Evolutionary conservation across 2,888 invertebrate genomes (phyloP), one percentile per base, ranked within the genome.

Genomic region (Cephus rjabovi): DNA sequence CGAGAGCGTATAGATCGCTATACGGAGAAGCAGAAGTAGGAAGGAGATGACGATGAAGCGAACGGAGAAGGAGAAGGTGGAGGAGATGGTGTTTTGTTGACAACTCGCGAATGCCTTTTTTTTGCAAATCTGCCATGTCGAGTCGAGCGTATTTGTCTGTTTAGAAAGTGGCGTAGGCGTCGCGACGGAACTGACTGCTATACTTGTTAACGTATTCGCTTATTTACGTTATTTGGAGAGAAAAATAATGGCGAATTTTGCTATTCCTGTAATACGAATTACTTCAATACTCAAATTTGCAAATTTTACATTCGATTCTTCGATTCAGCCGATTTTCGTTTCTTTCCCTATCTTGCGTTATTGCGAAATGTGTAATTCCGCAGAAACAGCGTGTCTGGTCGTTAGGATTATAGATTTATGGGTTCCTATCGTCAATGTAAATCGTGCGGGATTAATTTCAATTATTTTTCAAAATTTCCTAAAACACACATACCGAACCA

Each of bases 1-100:
- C 12, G 40, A 56, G 40, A 56, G 40, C 23, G 40, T 56, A 9
- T 56, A 23, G 40, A 6, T 56, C 23, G 23, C 40, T 56, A 2
- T 23, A 56, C 40, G 23, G 40, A 23, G 40, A 56, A 56, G 40
- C 2, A 56, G 40, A 56, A 56, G 40, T 56, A 23, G 40, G 23
- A 56, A 56, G 40, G 23, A 23, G 40, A 23, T 2, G 23, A 56
- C 0, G 23, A 23, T 56, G 40, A 56, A 23, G 40, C 40, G 40
- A 81, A 78, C 81, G 78, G 76, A 70, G 78, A 34, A 77, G 69
- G 37, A 11, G 73, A 56, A 34, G 76, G 71, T 34, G 23, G 77
- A 76, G 68, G 77, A 35, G 76, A 83, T 83, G 81, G 83, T 83
- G 82, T 71, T 81, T 81, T 83, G 86, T 80, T 83, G 84, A 86